Evolutionary conservation across 2,113 vertebrate genomes (phyloP).

Genomic region (Psilopsiagon aurifrons): DNA sequence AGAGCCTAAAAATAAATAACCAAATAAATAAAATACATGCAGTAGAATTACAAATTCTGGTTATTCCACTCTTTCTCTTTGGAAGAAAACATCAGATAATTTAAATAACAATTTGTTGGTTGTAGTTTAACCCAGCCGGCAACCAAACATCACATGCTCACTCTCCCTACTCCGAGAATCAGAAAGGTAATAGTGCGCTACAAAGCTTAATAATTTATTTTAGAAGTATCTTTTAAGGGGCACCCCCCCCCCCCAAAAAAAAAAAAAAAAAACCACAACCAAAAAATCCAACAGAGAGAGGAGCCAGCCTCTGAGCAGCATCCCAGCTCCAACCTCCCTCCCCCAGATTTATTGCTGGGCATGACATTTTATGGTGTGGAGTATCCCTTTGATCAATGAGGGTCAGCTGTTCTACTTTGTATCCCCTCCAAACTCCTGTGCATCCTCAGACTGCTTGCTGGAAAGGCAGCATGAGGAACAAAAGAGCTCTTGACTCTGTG

Average conservation of each 20-base stretch:
- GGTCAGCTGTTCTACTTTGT: background rate
- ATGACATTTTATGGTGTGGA: background rate
- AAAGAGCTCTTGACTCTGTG: background rate
- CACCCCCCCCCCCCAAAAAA: too few species aligned
- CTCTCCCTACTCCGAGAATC: background rate
- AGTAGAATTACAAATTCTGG: background rate
- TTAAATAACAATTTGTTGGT: rapidly evolving
- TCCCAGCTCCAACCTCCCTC: background rate
- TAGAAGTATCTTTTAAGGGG: background rate
- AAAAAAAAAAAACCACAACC: background rate
- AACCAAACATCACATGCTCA: background rate
- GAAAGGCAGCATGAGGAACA: background rate
- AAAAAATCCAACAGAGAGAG: background rate
- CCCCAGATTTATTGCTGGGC: background rate
- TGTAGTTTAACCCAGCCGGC: background rate
- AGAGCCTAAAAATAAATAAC: background rate
- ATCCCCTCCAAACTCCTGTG: background rate
- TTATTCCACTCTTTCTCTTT: background rate
- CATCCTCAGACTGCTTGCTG: background rate
- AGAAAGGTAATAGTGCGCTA: background rate
- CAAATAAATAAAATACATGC: rapidly evolving
- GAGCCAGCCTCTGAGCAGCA: background rate
- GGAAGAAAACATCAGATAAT: background rate
- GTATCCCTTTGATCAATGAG: background rate
- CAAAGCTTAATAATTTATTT: background rate